These are phyloP conservation scores for Unio pictorum DNA, from an alignment of 2,888 invertebrate genomes.

Conservation along the genomic window DNA sequence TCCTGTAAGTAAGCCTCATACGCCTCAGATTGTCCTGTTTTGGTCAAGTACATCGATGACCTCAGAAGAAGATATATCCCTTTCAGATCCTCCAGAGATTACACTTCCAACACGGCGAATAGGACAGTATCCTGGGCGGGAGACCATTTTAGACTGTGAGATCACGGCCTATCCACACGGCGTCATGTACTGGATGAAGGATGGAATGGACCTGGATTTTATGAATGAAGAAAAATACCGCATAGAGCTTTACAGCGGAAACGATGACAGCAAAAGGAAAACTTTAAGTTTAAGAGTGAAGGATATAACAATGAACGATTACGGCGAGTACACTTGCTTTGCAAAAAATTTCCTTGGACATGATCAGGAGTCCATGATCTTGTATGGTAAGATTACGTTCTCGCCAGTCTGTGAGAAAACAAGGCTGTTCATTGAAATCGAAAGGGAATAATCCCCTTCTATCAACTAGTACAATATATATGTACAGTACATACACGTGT, in stretches of 20 bases:
- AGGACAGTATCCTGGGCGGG: slow-evolving; percentile 27
- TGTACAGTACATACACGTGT: too few relatives aligned
- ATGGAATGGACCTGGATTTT: slow-evolving; percentile 20
- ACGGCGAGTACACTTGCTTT: slow-evolving; percentile 31
- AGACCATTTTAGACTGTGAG: slow-evolving; percentile 39
- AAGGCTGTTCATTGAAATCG: too few relatives aligned
- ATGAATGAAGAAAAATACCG: slow-evolving; percentile 24
- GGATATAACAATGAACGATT: slow-evolving; percentile 24
- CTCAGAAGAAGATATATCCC: background rate
- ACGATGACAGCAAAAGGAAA: slow-evolving; percentile 31
- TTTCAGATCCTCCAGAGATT: slow-evolving; percentile 34
- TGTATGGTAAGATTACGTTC: slow-evolving; percentile 22
- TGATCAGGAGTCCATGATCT: slow-evolving; percentile 28
- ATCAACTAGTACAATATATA: too few relatives aligned
- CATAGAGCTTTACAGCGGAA: slow-evolving; percentile 34
- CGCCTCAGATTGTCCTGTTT: too few relatives aligned
- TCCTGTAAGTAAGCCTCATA: too few relatives aligned
- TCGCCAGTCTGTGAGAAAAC: too few relatives aligned
- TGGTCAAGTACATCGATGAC: too few relatives aligned
- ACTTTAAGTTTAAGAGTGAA: slow-evolving; percentile 33
- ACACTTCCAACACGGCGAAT: slow-evolving; percentile 23
- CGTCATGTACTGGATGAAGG: slow-evolving; percentile 24
- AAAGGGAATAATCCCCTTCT: too few relatives aligned
- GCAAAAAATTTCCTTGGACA: slow-evolving; percentile 29
- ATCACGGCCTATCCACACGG: slow-evolving; percentile 33